Percentiles rank a stretch among this genome's conserved stretches.
These are phyloP conservation scores for Lottia scabra DNA, from an alignment of 2,888 invertebrate genomes.

Conservation along the genomic window DNA sequence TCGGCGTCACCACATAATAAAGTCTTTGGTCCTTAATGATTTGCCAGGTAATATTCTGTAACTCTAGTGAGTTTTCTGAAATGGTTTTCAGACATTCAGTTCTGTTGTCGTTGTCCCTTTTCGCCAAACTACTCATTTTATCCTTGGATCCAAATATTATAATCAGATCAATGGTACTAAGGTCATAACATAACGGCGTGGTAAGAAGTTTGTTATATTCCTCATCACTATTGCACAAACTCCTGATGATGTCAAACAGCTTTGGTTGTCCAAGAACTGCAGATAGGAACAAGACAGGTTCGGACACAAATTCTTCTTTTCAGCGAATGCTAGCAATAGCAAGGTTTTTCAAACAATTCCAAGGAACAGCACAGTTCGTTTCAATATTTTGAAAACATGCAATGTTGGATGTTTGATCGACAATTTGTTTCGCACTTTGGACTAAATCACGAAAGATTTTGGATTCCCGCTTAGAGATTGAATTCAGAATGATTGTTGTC, in stretches of 20 bases:
- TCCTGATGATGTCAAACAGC: not conserved
- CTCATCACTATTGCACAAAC: not conserved
- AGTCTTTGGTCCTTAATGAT: not conserved
- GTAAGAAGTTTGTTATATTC: not conserved
- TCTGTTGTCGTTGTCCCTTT: not conserved
- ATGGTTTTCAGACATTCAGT: not conserved
- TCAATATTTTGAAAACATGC: too few species aligned
- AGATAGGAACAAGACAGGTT: not conserved
- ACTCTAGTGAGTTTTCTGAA: not conserved
- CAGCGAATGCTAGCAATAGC: too few species aligned
- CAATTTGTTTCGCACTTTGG: too few species aligned
- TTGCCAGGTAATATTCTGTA: not conserved
- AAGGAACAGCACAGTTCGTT: not conserved
- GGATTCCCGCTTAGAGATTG: too few species aligned
- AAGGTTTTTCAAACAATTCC: too few species aligned
- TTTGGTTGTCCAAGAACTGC: not conserved
- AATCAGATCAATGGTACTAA: not conserved
- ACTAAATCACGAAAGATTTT: too few species aligned
- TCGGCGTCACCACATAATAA: not conserved
- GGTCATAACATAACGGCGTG: not conserved
- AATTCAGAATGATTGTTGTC: too few species aligned
- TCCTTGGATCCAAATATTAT: not conserved
- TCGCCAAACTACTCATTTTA: not conserved
- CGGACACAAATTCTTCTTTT: not conserved
- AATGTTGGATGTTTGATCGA: too few species aligned